These are phyloP conservation scores for Cacoxenus indagator DNA, from an alignment of 2,888 invertebrate species.

Conservation along the genomic window DNA sequence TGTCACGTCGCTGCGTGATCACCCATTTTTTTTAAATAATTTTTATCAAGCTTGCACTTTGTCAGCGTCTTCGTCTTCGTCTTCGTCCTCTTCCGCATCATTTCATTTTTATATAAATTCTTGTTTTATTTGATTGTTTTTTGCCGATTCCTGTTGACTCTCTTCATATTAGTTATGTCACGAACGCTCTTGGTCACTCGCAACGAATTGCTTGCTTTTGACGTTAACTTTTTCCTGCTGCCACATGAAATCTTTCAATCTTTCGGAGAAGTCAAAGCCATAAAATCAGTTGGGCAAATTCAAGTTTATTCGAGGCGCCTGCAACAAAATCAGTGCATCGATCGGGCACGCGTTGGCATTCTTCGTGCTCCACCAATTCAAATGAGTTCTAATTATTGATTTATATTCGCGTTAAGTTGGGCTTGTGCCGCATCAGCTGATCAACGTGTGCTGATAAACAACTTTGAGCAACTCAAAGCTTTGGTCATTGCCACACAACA, in stretches of 20 bases:
- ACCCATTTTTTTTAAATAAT: constrained; percentile 70
- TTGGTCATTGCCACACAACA: too few species aligned
- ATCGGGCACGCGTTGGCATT: constrained; percentile 1
- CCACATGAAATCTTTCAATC: constrained; percentile 3
- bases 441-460: too few species aligned
- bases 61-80: neutral
- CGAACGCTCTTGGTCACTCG: neutral
- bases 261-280: constrained; percentile 6
- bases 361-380: neutral
- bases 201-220: neutral
- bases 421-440: neutral
- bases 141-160: neutral
- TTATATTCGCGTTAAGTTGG: neutral
- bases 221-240: neutral
- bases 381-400: constrained; percentile 9
- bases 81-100: neutral
- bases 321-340: neutral
- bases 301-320: neutral
- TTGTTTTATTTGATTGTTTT: neutral
- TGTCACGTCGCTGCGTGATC: constrained; percentile 62
- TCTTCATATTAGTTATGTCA: neutral
- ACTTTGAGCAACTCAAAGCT: too few species aligned
- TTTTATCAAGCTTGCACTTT: constrained; percentile 62
- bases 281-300: constrained; percentile 7
- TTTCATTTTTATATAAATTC: neutral